These are phyloP conservation scores for Drosophila cardini DNA, from an alignment of 1,140 invertebrate genomes.

Conservation along the genomic window DNA sequence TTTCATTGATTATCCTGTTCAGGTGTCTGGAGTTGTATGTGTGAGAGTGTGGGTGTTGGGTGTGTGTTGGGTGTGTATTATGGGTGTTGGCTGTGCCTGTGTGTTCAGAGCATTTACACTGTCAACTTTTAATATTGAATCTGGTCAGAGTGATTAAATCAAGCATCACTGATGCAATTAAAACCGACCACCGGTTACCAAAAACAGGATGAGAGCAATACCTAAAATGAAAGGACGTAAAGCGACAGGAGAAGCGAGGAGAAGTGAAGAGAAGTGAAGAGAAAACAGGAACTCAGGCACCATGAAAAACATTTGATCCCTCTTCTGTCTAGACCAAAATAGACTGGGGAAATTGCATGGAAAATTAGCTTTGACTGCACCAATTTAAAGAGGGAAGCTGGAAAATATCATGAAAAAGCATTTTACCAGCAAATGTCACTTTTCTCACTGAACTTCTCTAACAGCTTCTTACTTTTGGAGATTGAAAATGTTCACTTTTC, in stretches of 20 bases:
- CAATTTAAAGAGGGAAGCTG: background rate
- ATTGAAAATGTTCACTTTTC: background rate
- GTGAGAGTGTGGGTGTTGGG: slow-evolving; percentile 4
- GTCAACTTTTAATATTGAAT: slow-evolving; percentile 49
- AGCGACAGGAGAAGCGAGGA: background rate
- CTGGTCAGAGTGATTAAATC: slow-evolving; percentile 71
- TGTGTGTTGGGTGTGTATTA: slow-evolving; percentile 17
- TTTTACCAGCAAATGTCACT: background rate
- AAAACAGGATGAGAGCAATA: slow-evolving; percentile 15
- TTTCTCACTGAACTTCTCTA: background rate
- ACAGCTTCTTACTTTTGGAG: background rate
- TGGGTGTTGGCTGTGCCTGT: slow-evolving; percentile 15
- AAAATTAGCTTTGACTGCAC: slow-evolving; percentile 63
- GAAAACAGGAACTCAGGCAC: background rate
- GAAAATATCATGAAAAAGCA: background rate
- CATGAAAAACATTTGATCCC: background rate
- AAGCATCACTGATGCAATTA: slow-evolving; percentile 78
- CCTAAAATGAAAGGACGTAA: background rate
- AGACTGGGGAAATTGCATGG: slow-evolving; percentile 68
- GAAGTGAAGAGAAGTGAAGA: background rate
- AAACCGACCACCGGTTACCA: slow-evolving; percentile 48
- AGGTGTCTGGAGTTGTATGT: slow-evolving; percentile 22
- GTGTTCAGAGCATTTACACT: slow-evolving; percentile 26
- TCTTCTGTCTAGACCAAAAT: slow-evolving; percentile 13
- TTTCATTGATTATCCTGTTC: slow-evolving; percentile 47